Evolutionary conservation across 2,888 invertebrate species (phyloP).

Genomic region (Polylopha cassiicola): DNA sequence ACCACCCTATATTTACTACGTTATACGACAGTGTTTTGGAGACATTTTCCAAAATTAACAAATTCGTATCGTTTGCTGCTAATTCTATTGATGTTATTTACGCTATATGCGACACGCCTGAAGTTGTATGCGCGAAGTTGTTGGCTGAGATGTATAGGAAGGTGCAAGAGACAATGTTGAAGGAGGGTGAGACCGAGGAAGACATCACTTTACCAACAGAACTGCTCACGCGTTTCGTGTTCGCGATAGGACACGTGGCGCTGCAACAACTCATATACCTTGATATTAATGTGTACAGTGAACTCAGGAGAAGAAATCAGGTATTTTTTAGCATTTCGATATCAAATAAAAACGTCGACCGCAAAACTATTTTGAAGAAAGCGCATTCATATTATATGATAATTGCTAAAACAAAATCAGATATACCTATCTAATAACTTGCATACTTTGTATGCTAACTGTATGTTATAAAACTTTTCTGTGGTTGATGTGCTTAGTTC

Average conservation of each 20-base stretch:
- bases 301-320: conserved; percentile 78
- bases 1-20: conserved; percentile 53
- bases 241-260: conserved; percentile 86
- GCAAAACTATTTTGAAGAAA: no score
- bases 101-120: conserved; percentile 77
- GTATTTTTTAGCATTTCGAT: conserved; percentile 31
- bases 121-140: conserved; percentile 67
- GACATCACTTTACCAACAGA: conserved; percentile 53
- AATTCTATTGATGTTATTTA: conserved; percentile 74
- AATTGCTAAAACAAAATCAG: no score
- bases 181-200: conserved; percentile 48
- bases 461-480: neutral
- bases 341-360: neutral
- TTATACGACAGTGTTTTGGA: conserved; percentile 63
- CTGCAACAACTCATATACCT: conserved; percentile 87
- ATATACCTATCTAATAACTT: neutral
- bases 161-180: conserved; percentile 58
- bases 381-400: no score
- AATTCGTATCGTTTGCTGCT: conserved; percentile 72
- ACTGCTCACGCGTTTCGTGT: conserved; percentile 73
- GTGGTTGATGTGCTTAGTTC: no score
- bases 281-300: conserved; percentile 89
- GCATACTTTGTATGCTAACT: neutral
- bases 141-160: conserved; percentile 65
- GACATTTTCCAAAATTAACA: conserved; percentile 62